Conservation (phyloP, 2,113 vertebrate genomes). For the Pholis gunnellus region DNA sequence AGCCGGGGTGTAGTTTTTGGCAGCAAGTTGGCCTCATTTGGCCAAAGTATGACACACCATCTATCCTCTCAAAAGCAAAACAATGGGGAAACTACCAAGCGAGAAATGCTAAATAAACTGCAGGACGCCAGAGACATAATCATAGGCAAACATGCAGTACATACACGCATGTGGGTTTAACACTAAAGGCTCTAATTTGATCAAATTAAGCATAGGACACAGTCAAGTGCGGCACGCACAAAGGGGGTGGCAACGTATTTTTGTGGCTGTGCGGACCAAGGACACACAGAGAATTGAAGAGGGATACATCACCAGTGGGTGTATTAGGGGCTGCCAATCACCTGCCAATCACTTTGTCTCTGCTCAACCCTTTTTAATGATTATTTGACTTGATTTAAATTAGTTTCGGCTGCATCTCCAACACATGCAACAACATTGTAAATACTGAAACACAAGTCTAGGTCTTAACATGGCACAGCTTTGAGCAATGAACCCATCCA, state of each 20-base stretch:
- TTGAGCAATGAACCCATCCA: neutral
- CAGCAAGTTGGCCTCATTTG: slow-evolving; percentile 1
- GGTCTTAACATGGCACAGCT: neutral
- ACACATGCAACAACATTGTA: neutral
- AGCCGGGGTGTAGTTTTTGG: slow-evolving; percentile 53
- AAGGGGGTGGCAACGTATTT: neutral
- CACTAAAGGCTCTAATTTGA: slow-evolving; percentile 31
- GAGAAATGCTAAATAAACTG: slow-evolving; percentile 21
- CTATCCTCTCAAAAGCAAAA: slow-evolving; percentile 32
- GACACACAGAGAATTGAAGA: neutral
- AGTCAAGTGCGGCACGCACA: neutral
- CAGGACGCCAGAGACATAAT: slow-evolving; percentile 14
- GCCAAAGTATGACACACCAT: slow-evolving; percentile 55
- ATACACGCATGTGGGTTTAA: slow-evolving; percentile 21
- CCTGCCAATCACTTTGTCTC: neutral
- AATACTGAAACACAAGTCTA: neutral
- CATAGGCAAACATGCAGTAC: slow-evolving; percentile 17
- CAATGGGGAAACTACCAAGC: slow-evolving; percentile 22
- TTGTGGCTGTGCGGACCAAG: neutral
- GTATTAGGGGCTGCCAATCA: neutral
- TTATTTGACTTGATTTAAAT: slow-evolving; percentile 16
- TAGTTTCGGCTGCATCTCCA: neutral
- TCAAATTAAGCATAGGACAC: slow-evolving; percentile 16
- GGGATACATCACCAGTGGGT: neutral
- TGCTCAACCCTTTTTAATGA: neutral